These are phyloP conservation scores for Xestia xanthographa DNA, from an alignment of 2,888 invertebrate species.

Conservation along the genomic window DNA sequence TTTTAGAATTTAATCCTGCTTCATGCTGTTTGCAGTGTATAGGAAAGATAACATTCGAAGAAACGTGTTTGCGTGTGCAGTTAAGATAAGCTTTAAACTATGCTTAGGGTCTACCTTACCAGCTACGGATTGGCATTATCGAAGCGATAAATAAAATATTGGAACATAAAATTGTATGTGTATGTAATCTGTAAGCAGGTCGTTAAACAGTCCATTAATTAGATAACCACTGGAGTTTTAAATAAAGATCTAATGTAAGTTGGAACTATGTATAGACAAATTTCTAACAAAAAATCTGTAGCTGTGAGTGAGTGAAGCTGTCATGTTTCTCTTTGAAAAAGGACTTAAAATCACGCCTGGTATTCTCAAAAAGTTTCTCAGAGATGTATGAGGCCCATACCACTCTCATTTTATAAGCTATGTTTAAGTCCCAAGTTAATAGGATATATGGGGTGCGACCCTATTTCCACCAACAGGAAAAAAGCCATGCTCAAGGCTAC, in stretches of 20 bases:
- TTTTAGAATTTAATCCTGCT: conserved; percentile 1
- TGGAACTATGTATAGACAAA: not conserved
- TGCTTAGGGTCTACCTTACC: no score
- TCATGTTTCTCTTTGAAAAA: not conserved
- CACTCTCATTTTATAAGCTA: not conserved
- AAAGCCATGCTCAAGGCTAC: not conserved
- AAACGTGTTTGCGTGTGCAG: not conserved
- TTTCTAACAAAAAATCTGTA: not conserved
- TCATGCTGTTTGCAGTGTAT: not conserved
- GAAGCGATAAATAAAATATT: not conserved
- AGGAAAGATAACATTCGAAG: not conserved
- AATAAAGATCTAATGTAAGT: not conserved
- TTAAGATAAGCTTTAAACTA: not conserved
- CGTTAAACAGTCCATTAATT: not conserved
- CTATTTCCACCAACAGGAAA: not conserved
- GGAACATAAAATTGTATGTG: not conserved
- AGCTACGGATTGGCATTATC: no score
- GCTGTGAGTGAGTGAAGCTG: not conserved
- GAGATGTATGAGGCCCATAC: not conserved
- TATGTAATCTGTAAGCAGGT: not conserved
- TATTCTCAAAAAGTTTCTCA: not conserved
- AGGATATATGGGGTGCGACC: not conserved
- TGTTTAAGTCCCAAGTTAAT: not conserved
- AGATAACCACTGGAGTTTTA: not conserved
- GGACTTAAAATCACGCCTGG: not conserved